Base-by-base conservation (phyloP, 2,113 vertebrate genomes). In the Serilophus lunatus region DNA sequence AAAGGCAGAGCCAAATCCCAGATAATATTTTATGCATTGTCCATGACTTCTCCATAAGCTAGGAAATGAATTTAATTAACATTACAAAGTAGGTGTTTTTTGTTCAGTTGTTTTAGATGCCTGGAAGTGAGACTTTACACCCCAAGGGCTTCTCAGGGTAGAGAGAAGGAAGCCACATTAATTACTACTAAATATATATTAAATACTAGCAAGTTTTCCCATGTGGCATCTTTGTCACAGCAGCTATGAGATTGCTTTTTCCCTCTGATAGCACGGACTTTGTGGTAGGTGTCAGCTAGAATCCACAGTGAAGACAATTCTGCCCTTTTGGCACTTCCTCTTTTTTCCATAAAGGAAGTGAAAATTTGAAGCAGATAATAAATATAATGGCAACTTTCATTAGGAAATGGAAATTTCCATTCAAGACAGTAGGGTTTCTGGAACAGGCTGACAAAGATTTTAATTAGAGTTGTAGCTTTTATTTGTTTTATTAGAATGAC, bases 401-500 rank as follows among this genome's bases (percentile, higher is more conserved):
- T 71, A 45, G 64, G n/a, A 90, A 90, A 42, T 77, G 49, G 47
- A 91, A 89, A 82, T 61, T 89, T 95, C 45, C 74, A 45, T 47
- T 23, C 3, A 64, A 45, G 53, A 20, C 63, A 65, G 33, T 10
- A 59, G 16, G 18, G 33, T 71, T 82, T 79, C 81, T 91, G 89
- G 74, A 89, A 87, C 6, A 74, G n/a, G 33, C 26, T 74, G 93
- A 91, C 90, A 85, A 94, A 80, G 49, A 54, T 82, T 86, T 90
- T 79, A 75, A 68, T 82, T 91, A 76, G 42, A 82, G 90, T 12
- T 40, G 36, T 53, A 85, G 78, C 23, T 78, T 95, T 94, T 92
- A 93, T 94, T 94, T 93, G n/a, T 81, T 91, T 89, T 88, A 76
- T 87, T 91, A 81, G 63, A 86, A 82, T 35, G 22, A 61, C 28